A percentile compares a stretch with the other conserved stretches of the same genome.
These are phyloP conservation scores for Acrocephalus arundinaceus DNA, from an alignment of 2,113 vertebrate species.

Conservation along the genomic window DNA sequence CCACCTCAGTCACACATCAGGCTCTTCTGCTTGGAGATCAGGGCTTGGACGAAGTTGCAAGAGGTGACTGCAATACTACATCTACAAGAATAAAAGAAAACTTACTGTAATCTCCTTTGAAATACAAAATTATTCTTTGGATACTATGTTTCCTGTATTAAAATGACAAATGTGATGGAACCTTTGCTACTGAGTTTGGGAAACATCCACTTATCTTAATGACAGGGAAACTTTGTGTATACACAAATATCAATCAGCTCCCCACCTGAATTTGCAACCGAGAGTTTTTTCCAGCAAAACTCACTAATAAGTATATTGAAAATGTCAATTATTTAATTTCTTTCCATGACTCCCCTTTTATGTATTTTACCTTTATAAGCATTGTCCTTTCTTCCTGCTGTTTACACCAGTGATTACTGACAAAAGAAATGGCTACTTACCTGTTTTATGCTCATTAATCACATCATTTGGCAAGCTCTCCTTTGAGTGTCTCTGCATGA, in stretches of 20 bases:
- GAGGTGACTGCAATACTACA: background rate
- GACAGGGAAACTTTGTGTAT: background rate
- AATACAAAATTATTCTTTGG: background rate
- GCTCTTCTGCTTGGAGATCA: background rate
- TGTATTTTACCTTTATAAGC: background rate
- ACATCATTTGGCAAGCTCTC: background rate
- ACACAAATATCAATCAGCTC: background rate
- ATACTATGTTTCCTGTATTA: background rate
- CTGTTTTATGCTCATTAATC: background rate
- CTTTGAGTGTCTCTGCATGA: background rate
- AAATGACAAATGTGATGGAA: background rate
- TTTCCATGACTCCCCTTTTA: background rate
- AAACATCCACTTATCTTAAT: background rate
- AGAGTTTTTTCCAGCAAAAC: background rate
- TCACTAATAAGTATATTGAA: background rate
- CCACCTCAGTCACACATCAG: background rate
- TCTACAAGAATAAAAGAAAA: background rate
- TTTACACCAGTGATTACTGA: background rate
- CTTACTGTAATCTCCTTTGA: background rate
- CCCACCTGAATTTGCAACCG: background rate
- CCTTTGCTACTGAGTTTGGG: background rate
- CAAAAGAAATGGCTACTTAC: background rate
- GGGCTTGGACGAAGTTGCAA: background rate
- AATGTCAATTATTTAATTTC: background rate
- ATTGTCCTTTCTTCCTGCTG: background rate